Evolutionary conservation across 2,113 vertebrate genomes (phyloP).

Genomic region (Serilophus lunatus): DNA sequence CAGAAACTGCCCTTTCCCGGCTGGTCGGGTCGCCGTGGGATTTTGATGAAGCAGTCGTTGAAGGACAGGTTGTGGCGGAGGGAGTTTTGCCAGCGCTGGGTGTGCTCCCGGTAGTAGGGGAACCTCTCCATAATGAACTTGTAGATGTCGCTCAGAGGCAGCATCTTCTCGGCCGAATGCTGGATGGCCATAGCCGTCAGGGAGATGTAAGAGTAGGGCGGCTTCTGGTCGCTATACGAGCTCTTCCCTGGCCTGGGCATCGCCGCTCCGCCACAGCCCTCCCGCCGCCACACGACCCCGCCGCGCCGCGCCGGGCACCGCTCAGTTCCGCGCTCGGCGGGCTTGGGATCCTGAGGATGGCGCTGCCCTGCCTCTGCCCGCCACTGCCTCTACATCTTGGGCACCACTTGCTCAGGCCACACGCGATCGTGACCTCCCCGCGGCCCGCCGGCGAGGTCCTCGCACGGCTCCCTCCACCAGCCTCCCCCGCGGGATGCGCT

Average conservation of each 20-base stretch:
- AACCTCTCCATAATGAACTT: slow-evolving; percentile 99
- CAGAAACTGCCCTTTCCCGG: slow-evolving; percentile 98
- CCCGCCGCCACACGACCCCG: background rate
- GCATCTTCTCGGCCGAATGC: slow-evolving; percentile 93
- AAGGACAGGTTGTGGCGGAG: slow-evolving; percentile 97
- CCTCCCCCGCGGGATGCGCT: background rate
- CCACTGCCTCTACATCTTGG: background rate
- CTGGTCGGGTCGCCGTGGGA: slow-evolving; percentile 94
- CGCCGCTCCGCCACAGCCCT: background rate
- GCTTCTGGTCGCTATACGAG: slow-evolving; percentile 97
- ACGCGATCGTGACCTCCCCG: no score
- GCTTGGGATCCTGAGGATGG: background rate
- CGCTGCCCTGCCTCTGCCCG: background rate
- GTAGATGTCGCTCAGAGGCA: slow-evolving; percentile 96
- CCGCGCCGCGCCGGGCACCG: background rate
- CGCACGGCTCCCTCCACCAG: background rate
- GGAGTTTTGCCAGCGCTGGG: slow-evolving; percentile 97
- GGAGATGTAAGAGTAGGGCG: slow-evolving; percentile 95
- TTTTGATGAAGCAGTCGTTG: slow-evolving; percentile 99
- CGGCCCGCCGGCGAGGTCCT: background rate
- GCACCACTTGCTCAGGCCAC: background rate
- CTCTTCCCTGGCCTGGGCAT: slow-evolving; percentile 97
- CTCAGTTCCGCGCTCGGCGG: background rate
- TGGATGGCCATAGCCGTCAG: slow-evolving; percentile 97
- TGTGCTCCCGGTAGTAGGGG: slow-evolving; percentile 94